Evolutionary conservation across 2,888 invertebrate species (phyloP).

Genomic region (Troglohyphantes excavatus): DNA sequence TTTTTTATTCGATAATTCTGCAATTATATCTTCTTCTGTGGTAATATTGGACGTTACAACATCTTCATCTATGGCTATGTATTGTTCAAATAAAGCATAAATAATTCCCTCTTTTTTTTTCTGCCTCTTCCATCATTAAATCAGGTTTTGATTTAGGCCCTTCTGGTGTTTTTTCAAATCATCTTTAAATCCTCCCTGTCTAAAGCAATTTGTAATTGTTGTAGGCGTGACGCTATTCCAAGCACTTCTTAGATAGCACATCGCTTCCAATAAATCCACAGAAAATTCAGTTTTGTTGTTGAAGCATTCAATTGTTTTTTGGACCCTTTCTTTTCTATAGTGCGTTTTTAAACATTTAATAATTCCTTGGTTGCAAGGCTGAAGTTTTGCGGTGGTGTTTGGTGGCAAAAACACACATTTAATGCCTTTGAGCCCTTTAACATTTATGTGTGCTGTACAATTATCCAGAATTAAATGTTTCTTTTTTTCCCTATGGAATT

Average conservation of each 20-base stretch:
- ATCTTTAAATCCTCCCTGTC: background rate
- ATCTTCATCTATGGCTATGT: background rate
- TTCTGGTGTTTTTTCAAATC: background rate
- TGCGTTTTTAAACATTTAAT: background rate
- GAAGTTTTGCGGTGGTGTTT: no score
- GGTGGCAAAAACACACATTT: background rate
- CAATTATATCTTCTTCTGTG: background rate
- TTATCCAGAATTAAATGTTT: background rate
- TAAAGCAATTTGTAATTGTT: background rate
- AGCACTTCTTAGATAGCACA: background rate
- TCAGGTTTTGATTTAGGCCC: background rate
- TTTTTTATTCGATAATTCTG: background rate
- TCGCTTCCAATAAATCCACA: constrained; percentile 1
- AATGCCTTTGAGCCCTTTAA: background rate
- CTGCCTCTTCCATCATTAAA: background rate
- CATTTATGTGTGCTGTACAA: background rate
- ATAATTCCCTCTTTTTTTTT: background rate
- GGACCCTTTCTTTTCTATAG: background rate
- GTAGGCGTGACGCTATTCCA: background rate
- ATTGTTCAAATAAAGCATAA: background rate
- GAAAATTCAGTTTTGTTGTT: background rate
- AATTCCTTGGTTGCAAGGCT: no score
- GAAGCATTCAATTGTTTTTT: background rate
- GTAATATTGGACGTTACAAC: background rate
- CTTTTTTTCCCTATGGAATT: background rate